Evolutionary conservation across 2,113 vertebrate genomes (phyloP), one percentile per base, ranked within the genome.

Genomic region (Burhinus oedicnemus): DNA sequence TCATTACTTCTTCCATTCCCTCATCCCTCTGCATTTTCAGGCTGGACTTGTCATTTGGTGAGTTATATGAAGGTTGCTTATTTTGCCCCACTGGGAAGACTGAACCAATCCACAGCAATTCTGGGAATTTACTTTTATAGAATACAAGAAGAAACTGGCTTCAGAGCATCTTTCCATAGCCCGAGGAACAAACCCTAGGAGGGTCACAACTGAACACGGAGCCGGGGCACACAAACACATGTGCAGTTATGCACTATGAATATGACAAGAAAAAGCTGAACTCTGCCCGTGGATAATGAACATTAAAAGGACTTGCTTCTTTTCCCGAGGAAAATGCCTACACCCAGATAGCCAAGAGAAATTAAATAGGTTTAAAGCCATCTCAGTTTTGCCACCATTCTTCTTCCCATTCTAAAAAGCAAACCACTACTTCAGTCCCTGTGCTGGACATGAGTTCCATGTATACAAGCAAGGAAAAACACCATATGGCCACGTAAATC

Each of bases 111-210:
- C 26, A 44, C 20, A 62, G 36, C 23, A 61, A 11, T 51, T 40
- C 44, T 58, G 55, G 38, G 55, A 52, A 65, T 75, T 84, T n/a
- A 52, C 42, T 78, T 78, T 36, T 30, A 14, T 9, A 30, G 13
- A 66, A 68, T 5, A 55, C 13, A 4, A 34, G 61, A 54, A 89
- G 38, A 30, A 79, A 45, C 8, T 54, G 55, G 9, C 11, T 45
- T 44, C 45, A 66, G 21, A 89, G 23, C 27, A 78, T n/a, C 60
- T 13, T 82, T 38, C 38, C 55, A 47, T 1, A 69, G 26, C 30
- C 18, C 0, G 0, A 55, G 64, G 64, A 85, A 51, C 0, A 4
- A 77, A 54, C 47, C 40, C 26, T 16, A 42, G 30, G 27, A 60
- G 11, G 30, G 61, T 18, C 1, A 1, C 27, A 74, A 77, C 45